A percentile compares a stretch with the other conserved stretches of the same genome.
These are phyloP conservation scores for Cylloceria caligata DNA, from an alignment of 2,888 invertebrate genomes.

Conservation along the genomic window DNA sequence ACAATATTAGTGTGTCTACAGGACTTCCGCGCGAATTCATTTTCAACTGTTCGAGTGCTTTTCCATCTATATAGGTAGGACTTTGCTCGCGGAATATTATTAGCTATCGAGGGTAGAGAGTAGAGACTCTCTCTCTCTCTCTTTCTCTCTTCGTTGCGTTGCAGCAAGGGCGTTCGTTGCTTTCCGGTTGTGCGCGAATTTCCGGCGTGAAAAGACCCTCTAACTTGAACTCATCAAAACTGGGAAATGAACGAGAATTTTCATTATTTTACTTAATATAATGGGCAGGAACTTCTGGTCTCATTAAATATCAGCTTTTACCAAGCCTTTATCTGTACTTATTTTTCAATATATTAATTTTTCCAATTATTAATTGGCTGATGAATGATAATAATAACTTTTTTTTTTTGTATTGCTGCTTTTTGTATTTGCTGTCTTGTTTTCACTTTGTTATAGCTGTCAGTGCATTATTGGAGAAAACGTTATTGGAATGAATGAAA, in stretches of 20 bases:
- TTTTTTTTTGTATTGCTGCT: no score
- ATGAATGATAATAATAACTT: no score
- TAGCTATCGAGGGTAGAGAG: constrained; percentile 50
- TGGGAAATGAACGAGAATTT: constrained; percentile 6
- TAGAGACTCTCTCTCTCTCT: no score
- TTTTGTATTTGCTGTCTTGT: no score
- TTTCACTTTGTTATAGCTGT: no score
- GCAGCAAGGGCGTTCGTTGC: constrained; percentile 46
- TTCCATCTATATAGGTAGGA: neutral
- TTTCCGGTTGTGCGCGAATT: constrained; percentile 36
- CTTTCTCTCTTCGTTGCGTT: neutral
- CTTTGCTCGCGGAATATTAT: constrained; percentile 45
- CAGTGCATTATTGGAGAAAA: no score
- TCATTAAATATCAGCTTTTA: no score
- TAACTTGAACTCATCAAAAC: constrained; percentile 11
- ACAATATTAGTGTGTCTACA: constrained; percentile 55
- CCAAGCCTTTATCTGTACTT: neutral
- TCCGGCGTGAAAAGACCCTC: constrained; percentile 20
- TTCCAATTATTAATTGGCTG: no score
- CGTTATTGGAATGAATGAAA: no score
- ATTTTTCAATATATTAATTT: no score
- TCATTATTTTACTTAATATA: constrained; percentile 1
- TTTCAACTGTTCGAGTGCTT: constrained; percentile 16
- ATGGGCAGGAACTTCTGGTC: neutral
- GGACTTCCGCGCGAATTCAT: constrained; percentile 57